A percentile compares a stretch with the other conserved stretches of the same genome.
Evolutionary conservation across 1,140 invertebrate genomes (phyloP).

Genomic region (Myzus persicae): DNA sequence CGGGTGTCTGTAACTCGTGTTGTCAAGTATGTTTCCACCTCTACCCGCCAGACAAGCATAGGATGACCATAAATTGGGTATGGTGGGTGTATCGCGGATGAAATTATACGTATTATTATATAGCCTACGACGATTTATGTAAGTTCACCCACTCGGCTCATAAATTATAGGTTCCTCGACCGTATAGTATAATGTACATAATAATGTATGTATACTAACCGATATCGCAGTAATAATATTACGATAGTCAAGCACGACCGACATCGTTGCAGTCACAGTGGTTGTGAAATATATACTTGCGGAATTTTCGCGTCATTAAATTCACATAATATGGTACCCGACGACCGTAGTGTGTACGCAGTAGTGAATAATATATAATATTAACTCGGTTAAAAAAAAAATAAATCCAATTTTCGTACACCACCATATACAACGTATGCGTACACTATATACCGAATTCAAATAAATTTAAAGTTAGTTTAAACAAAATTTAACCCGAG

Average conservation of each 20-base stretch:
- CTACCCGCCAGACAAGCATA: neutral
- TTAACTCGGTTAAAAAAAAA: neutral
- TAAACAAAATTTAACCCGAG: neutral
- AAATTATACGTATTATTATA: neutral
- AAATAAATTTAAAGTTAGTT: conserved; percentile 22
- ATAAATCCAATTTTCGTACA: neutral
- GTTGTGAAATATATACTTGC: conserved; percentile 8
- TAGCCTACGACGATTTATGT: neutral
- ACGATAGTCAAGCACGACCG: neutral
- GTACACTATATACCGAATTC: neutral
- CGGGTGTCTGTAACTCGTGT: neutral
- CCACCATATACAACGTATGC: no score
- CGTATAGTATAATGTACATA: neutral
- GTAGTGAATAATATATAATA: neutral
- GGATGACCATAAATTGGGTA: neutral
- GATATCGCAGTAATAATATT: neutral
- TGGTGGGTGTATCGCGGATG: neutral
- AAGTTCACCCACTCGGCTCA: neutral
- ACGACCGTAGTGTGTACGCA: neutral
- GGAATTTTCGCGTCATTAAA: neutral
- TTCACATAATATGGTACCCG: neutral
- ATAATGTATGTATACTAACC: neutral
- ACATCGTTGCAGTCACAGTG: neutral
- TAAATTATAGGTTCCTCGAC: neutral
- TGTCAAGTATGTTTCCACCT: neutral